A percentile compares a stretch with the other conserved stretches of the same genome.
Evolutionary conservation across 2,113 vertebrate species (phyloP).

Genomic region (Cololabis saira): DNA sequence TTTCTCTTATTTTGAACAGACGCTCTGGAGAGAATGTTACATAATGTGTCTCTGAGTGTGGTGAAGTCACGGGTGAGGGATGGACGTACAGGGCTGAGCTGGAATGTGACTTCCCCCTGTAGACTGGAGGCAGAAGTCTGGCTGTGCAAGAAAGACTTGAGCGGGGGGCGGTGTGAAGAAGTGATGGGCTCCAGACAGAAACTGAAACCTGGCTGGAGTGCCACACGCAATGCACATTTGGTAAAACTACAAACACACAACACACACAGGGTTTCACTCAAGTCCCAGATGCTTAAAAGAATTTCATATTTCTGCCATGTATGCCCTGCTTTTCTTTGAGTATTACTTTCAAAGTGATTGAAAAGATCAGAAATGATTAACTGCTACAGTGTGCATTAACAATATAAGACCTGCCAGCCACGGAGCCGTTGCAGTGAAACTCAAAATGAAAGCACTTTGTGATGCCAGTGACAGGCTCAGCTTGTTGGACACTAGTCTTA

Average conservation of each 20-base stretch:
- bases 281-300: too few relatives aligned
- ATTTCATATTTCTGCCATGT: too few relatives aligned
- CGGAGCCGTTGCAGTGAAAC: too few relatives aligned
- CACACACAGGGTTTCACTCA: too few relatives aligned
- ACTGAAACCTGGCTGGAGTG: slow-evolving; percentile 50
- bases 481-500: too few relatives aligned
- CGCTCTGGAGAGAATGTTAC: slow-evolving; percentile 57
- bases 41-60: slow-evolving; percentile 62
- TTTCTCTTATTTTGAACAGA: slow-evolving; percentile 13
- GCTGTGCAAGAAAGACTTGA: slow-evolving; percentile 69
- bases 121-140: slow-evolving; percentile 72
- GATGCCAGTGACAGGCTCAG: too few relatives aligned
- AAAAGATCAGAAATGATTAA: neutral
- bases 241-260: slow-evolving; percentile 56
- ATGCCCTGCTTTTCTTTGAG: too few relatives aligned
- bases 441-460: too few relatives aligned
- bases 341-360: neutral
- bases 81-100: slow-evolving; percentile 41
- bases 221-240: slow-evolving; percentile 36
- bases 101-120: slow-evolving; percentile 76
- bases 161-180: slow-evolving; percentile 58
- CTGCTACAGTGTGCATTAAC: too few relatives aligned
- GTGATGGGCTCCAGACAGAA: slow-evolving; percentile 47
- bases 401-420: too few relatives aligned
- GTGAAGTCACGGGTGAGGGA: slow-evolving; percentile 21